phyloP scores from a whole-genome alignment of 2,888 invertebrate species.

The Neuroscelio doddi region DNA sequence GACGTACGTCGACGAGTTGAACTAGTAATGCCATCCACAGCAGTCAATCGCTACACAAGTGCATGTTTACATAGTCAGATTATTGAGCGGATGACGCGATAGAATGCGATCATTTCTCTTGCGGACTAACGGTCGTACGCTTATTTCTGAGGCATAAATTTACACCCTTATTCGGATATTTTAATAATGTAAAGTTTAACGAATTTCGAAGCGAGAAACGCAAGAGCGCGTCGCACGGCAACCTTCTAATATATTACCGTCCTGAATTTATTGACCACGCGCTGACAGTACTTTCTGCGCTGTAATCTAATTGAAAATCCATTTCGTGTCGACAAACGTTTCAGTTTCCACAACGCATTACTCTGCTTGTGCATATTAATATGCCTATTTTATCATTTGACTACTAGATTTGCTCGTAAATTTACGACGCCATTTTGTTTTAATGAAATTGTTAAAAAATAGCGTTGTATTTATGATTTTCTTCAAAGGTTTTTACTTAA shows the following conservation, averaged over 20 bases:
- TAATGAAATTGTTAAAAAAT: too few relatives aligned
- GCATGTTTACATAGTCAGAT: constrained; percentile 28
- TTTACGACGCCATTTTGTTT: too few relatives aligned
- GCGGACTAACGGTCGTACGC: constrained; percentile 4
- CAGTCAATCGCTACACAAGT: constrained; percentile 21
- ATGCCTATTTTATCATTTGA: neutral
- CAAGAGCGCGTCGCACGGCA: too few relatives aligned
- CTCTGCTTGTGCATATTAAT: constrained; percentile 31
- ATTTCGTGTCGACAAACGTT: constrained; percentile 51
- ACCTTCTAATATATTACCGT: constrained; percentile 35
- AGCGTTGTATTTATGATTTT: too few relatives aligned
- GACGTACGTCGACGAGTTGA: constrained; percentile 20
- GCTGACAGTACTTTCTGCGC: constrained; percentile 50
- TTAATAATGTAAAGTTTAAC: constrained; percentile 56
- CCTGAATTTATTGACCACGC: constrained; percentile 56
- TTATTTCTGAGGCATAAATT: constrained; percentile 47
- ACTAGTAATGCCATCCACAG: constrained; percentile 24
- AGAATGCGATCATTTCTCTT: constrained; percentile 14
- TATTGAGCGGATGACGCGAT: constrained; percentile 17
- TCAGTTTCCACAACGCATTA: constrained; percentile 37
- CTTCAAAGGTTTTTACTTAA: too few relatives aligned
- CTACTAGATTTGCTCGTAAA: too few relatives aligned
- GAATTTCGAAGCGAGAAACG: constrained; percentile 47
- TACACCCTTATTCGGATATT: constrained; percentile 46
- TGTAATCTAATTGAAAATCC: constrained; percentile 65